These are phyloP conservation scores for Pteronotus mesoamericanus DNA, from an alignment of 2,797 vertebrate species.

Conservation along the genomic window DNA sequence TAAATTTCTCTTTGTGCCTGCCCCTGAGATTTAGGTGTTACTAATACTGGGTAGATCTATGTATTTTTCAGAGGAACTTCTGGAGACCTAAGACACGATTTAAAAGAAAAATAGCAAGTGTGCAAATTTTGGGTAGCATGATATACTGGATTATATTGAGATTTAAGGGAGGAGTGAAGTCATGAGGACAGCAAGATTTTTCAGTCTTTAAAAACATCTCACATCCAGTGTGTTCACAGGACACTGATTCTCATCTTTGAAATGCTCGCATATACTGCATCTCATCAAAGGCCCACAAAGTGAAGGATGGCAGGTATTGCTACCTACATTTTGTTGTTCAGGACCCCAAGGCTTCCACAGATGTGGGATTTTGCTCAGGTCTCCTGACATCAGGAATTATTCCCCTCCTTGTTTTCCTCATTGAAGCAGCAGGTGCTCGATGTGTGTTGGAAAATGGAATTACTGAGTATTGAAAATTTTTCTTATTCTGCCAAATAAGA, in stretches of 20 bases:
- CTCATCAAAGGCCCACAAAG: neutral
- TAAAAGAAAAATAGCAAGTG: neutral
- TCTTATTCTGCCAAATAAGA: neutral
- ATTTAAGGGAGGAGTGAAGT: neutral
- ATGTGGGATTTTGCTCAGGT: neutral
- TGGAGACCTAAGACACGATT: neutral
- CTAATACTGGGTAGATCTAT: neutral
- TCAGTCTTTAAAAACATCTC: neutral
- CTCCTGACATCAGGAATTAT: neutral
- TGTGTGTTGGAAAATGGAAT: neutral
- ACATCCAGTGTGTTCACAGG: neutral
- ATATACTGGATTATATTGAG: neutral
- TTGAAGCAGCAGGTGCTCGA: neutral
- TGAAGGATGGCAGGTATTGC: neutral
- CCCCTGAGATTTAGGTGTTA: neutral
- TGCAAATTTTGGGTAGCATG: neutral
- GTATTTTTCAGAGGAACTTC: neutral
- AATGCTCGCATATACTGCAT: neutral
- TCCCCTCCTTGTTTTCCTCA: neutral
- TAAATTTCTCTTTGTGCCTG: neutral
- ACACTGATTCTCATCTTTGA: neutral
- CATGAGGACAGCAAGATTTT: neutral
- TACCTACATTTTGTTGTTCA: neutral
- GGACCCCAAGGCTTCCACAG: neutral
- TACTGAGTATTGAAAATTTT: neutral